Conservation (phyloP, 2,888 invertebrate species). For the Syrista parreyssii region DNA sequence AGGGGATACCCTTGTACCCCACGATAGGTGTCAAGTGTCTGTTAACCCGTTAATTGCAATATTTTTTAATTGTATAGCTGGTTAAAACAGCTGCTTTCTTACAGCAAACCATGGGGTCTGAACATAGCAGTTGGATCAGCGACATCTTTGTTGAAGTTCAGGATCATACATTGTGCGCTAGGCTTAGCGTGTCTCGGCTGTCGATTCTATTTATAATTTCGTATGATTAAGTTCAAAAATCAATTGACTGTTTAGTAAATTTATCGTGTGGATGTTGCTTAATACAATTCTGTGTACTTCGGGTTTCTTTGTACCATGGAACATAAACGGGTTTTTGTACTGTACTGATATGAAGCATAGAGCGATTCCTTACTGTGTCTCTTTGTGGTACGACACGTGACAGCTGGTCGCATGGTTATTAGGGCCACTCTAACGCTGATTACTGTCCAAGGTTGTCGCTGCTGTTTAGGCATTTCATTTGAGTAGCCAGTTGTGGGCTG, state of each 20-base stretch:
- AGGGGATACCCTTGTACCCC: not conserved
- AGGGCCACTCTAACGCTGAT: conserved; percentile 58
- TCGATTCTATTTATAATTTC: not conserved
- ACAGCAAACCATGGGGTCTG: not conserved
- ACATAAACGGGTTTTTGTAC: not conserved
- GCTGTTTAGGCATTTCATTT: conserved; percentile 52
- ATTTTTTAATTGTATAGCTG: not conserved
- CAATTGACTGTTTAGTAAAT: not conserved
- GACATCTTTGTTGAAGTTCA: not conserved
- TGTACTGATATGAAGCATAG: not conserved
- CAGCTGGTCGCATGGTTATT: conserved; percentile 42
- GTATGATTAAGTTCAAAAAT: not conserved
- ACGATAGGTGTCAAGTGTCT: not conserved
- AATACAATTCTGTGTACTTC: not conserved
- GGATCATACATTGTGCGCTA: too few relatives aligned
- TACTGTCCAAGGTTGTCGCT: conserved; percentile 52
- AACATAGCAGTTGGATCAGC: not conserved
- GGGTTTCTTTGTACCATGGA: not conserved
- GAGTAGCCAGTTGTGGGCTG: conserved; percentile 36
- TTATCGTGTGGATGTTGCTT: too few relatives aligned
- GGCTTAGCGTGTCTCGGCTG: not conserved
- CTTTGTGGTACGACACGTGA: not conserved
- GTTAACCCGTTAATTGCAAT: not conserved
- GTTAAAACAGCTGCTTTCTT: not conserved
- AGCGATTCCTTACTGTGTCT: not conserved